Conservation (phyloP, 2,888 invertebrate genomes). For the Ophioninae sp. region DNA sequence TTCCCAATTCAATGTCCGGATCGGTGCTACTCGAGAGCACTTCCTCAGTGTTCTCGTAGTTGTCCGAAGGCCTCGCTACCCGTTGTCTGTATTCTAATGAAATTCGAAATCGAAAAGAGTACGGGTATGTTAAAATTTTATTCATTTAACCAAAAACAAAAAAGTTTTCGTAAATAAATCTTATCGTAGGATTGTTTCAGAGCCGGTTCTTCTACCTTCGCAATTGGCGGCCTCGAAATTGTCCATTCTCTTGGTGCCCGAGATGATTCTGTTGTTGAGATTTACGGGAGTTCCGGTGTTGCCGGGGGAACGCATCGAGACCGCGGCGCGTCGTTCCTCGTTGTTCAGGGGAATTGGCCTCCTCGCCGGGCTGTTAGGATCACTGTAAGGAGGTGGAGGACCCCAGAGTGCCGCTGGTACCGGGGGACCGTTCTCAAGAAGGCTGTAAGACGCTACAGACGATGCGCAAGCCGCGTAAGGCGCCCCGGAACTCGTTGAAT, state of each 20-base stretch:
- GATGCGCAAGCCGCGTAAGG: conserved; percentile 74
- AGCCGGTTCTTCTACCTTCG: conserved; percentile 70
- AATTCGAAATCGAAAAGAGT: not conserved
- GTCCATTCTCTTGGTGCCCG: conserved; percentile 79
- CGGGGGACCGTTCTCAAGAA: conserved; percentile 73
- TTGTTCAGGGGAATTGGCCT: conserved; percentile 75
- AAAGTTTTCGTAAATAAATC: no score
- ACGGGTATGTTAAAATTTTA: not conserved
- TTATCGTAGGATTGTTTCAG: not conserved
- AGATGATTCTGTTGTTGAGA: conserved; percentile 67
- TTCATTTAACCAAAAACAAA: no score
- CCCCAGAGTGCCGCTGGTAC: conserved; percentile 86
- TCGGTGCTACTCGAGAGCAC: conserved; percentile 75
- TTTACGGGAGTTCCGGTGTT: conserved; percentile 73
- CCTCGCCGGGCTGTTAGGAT: conserved; percentile 88
- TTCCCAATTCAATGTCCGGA: conserved; percentile 67
- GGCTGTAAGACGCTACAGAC: conserved; percentile 75
- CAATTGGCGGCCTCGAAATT: conserved; percentile 76
- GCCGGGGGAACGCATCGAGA: conserved; percentile 56
- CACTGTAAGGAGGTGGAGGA: conserved; percentile 94
- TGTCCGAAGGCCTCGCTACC: conserved; percentile 71
- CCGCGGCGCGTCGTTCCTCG: conserved; percentile 74
- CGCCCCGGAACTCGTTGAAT: conserved; percentile 70
- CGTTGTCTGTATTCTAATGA: conserved; percentile 56
- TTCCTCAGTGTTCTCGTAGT: conserved; percentile 79